Evolutionary conservation across 2,113 vertebrate genomes (phyloP).

Genomic region (Phalacrocorax pelagicus): DNA sequence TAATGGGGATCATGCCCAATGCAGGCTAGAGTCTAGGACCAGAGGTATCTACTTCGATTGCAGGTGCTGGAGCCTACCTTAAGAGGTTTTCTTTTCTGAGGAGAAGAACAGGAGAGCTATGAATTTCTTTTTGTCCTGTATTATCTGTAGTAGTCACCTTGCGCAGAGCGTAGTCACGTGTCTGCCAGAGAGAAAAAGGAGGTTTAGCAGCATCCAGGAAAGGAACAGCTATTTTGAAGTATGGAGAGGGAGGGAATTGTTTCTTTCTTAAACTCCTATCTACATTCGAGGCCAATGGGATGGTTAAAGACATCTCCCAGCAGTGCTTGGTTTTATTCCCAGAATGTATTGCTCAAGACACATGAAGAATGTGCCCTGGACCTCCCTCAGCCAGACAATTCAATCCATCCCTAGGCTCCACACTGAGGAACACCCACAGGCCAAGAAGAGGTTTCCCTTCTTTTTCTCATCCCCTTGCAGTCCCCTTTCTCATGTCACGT

Average conservation of each 20-base stretch:
- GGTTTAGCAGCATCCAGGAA: neutral
- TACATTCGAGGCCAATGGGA: neutral
- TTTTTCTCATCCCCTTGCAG: neutral
- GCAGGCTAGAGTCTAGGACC: neutral
- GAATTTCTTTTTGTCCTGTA: constrained; percentile 62
- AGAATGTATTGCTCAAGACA: neutral
- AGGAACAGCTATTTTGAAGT: neutral
- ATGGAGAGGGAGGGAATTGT: neutral
- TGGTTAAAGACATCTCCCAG: neutral
- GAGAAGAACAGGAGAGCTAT: constrained; percentile 37
- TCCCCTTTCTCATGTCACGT: neutral
- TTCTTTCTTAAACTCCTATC: neutral
- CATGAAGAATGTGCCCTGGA: neutral
- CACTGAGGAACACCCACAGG: neutral
- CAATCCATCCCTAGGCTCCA: neutral
- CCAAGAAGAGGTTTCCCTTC: neutral
- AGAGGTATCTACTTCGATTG: neutral
- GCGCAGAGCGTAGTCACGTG: constrained; percentile 55
- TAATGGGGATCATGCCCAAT: neutral
- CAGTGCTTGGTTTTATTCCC: neutral
- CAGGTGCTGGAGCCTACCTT: constrained; percentile 60
- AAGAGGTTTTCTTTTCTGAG: constrained; percentile 69
- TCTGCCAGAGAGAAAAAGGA: constrained; percentile 56
- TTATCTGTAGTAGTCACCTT: constrained; percentile 60
- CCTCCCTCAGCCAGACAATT: neutral